A percentile compares a stretch with the other conserved stretches of the same genome.
Evolutionary conservation across 2,888 invertebrate genomes (phyloP).

Genomic region (Phorcus lineatus): DNA sequence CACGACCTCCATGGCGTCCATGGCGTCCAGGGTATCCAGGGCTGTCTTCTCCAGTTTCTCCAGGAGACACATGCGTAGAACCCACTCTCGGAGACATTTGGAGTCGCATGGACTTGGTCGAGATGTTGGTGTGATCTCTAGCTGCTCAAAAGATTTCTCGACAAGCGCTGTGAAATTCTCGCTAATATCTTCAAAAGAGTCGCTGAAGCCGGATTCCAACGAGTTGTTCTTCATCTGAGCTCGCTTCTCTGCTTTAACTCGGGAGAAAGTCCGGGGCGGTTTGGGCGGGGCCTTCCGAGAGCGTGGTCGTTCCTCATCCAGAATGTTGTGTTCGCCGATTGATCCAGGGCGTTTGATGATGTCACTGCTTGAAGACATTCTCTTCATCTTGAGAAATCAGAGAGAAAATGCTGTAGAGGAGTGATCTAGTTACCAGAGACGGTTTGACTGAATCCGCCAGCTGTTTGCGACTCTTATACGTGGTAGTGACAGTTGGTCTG

Average conservation of each 20-base stretch:
- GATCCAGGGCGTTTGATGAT: neutral
- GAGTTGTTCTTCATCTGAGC: neutral
- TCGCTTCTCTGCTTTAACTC: neutral
- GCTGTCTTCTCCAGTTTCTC: neutral
- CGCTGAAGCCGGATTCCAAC: neutral
- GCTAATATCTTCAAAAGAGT: neutral
- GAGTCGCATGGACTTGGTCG: neutral
- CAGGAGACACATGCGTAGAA: neutral
- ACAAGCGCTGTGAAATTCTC: neutral
- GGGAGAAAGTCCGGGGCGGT: neutral
- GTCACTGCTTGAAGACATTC: neutral
- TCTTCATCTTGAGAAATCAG: neutral
- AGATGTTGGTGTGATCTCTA: neutral
- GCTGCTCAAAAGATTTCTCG: neutral
- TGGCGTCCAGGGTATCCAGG: too few species aligned
- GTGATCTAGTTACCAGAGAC: neutral
- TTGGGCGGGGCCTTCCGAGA: neutral
- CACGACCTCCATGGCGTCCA: neutral
- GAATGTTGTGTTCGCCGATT: neutral
- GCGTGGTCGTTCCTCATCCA: neutral
- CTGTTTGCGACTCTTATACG: neutral
- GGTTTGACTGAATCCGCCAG: neutral
- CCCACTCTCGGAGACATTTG: neutral
- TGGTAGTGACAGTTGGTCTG: neutral
- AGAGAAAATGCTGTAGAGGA: too few species aligned